These are phyloP conservation scores for Sphenopsis melanotis DNA, from an alignment of 2,797 vertebrate species.

Conservation along the genomic window DNA sequence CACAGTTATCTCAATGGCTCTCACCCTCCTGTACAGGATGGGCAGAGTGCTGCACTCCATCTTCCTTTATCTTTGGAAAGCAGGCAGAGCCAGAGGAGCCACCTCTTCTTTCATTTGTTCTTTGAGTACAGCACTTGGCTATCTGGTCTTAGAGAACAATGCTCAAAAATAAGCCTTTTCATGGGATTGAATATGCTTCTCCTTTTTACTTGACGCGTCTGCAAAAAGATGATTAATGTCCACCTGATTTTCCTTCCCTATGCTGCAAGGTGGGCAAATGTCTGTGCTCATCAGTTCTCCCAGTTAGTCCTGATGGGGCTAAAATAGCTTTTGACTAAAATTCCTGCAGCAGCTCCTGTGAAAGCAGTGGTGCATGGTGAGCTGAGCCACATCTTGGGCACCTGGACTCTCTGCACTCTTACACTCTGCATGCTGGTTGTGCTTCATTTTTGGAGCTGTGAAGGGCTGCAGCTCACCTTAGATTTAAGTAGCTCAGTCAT, in stretches of 20 bases:
- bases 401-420: neutral
- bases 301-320: neutral
- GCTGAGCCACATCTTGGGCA: neutral
- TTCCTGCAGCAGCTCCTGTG: neutral
- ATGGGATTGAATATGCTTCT: neutral
- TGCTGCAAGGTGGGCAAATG: neutral
- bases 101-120: conserved; percentile 14
- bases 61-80: conserved; percentile 54
- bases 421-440: neutral
- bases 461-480: neutral
- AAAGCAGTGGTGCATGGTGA: neutral
- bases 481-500: neutral
- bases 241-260: neutral
- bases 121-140: conserved; percentile 1
- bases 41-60: conserved; percentile 13
- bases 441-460: neutral
- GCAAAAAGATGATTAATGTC: conserved; percentile 1
- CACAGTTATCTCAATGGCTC: neutral
- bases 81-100: conserved; percentile 15
- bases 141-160: neutral
- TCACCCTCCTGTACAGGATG: neutral
- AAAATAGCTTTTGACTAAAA: neutral
- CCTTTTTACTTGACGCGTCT: neutral
- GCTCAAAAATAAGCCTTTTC: conserved; percentile 33
- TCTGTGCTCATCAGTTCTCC: neutral